Evolutionary conservation across 2,113 vertebrate species (phyloP), one percentile per base, ranked within the genome.

Genomic region (Muntiacus muntjak): DNA sequence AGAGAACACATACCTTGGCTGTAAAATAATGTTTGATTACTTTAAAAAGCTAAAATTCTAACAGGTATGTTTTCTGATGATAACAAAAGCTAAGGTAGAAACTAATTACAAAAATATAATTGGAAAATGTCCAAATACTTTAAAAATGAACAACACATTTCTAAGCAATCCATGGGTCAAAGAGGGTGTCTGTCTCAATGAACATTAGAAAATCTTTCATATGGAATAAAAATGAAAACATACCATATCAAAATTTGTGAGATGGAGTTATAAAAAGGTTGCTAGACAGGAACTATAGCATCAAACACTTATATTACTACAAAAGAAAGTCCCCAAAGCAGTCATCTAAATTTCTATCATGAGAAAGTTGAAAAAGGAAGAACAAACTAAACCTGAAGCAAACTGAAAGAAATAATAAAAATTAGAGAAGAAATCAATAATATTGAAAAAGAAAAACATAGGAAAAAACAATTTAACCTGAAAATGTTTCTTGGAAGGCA

Each of bases 361-460:
- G 76, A 92, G 16, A 78, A 67, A 86, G 47, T 55, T 52, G 58
- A 11, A 87, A 86, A 89, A 36, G 13, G 28, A 45, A 82, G 25
- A 50, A 19, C 15, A 62, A 64, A 71, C 7, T 76, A 30, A 43
- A 74, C 28, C 25, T 74, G 88, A 88, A 83, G 19, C n/a, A 88
- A 92, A 47, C 40, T 15, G 5, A 96, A 82, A 47, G 6, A 95
- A 91, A 95, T 64, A 86, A 62, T 79, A 71, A 10, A 57, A 54
- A 40, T 52, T 43, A 71, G 54, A 83, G 30, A 5, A 54, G 5
- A 87, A 91, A 84, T 36, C 62, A 79, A 76, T 62, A 84, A 62
- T 28, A 76, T 36, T 93, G n/a, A 92, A 96, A 96, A 43, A 83
- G 36, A 28, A 93, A 93, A 89, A n/a, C n/a, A 30, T 25, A 89